Percentiles rank a stretch among this genome's conserved stretches.
Evolutionary conservation across 2,888 invertebrate genomes (phyloP).

Genomic region (Chloroclystis v-ata): DNA sequence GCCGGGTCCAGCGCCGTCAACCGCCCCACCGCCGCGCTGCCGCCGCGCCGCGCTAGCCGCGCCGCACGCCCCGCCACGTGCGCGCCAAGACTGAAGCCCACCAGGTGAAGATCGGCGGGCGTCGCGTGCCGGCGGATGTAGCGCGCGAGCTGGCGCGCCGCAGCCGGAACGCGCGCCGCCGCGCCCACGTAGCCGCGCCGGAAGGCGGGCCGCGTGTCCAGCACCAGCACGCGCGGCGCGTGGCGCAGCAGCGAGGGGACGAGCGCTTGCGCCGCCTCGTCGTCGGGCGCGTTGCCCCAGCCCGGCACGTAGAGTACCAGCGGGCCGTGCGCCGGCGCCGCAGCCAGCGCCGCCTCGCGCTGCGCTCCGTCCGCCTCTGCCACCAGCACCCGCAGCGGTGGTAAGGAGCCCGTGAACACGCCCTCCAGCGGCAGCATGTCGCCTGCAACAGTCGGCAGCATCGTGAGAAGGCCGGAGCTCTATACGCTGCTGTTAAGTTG

Average conservation of each 20-base stretch:
- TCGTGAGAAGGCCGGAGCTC: not conserved
- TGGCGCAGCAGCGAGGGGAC: conserved; percentile 48
- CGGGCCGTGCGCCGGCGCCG: conserved; percentile 19
- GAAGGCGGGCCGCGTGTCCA: conserved; percentile 57
- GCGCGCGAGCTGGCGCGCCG: conserved; percentile 53
- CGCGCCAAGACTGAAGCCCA: conserved; percentile 81
- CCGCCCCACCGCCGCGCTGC: conserved; percentile 44
- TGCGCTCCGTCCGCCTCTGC: conserved; percentile 12
- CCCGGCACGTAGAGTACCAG: conserved; percentile 62
- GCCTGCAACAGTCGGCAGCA: conserved; percentile 40
- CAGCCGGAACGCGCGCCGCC: conserved; percentile 50
- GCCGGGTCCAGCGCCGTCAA: conserved; percentile 67
- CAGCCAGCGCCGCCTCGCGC: conserved; percentile 32
- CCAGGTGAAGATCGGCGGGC: conserved; percentile 65
- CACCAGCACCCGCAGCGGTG: conserved; percentile 47
- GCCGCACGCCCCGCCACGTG: conserved; percentile 78
- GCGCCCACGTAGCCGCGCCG: conserved; percentile 58
- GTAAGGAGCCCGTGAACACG: conserved; percentile 42
- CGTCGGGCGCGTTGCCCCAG: conserved; percentile 64
- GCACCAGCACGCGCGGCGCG: conserved; percentile 45
- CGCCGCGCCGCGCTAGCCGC: conserved; percentile 44
- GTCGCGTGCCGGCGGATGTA: conserved; percentile 36
- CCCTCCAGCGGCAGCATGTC: conserved; percentile 55
- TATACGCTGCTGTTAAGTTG: too few relatives aligned
- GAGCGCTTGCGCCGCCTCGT: conserved; percentile 53